Evolutionary conservation across 2,797 vertebrate species (phyloP).

Genomic region (Telmatherina bonti): DNA sequence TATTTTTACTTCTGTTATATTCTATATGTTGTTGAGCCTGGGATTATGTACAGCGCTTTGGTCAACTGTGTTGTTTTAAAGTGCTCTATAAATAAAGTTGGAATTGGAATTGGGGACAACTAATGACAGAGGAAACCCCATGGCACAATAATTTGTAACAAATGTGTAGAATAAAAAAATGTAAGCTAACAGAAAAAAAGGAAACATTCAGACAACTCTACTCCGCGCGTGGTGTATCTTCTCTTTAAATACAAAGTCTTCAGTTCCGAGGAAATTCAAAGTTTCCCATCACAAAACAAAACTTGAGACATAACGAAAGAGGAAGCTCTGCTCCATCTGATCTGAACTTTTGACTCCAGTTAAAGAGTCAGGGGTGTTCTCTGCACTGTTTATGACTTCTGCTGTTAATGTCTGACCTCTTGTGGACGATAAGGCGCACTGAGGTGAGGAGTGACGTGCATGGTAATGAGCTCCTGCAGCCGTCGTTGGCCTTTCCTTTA

Average conservation of each 20-base stretch:
- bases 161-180: background rate
- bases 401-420: slow-evolving; percentile 83
- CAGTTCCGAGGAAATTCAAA: background rate
- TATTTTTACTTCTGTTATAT: no score
- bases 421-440: slow-evolving; percentile 78
- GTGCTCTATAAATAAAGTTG: no score
- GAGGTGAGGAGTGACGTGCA: slow-evolving; percentile 68
- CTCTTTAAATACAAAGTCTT: background rate
- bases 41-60: no score
- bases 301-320: background rate
- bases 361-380: slow-evolving; percentile 5
- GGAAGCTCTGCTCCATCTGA: background rate
- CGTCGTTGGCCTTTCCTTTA: slow-evolving; percentile 10
- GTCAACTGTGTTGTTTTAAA: no score
- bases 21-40: no score
- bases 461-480: slow-evolving; percentile 45
- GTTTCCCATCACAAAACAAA: background rate
- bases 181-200: background rate
- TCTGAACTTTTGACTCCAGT: slow-evolving; percentile 1
- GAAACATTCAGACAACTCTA: background rate
- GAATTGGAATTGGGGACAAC: no score
- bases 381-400: slow-evolving; percentile 63
- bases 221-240: background rate
- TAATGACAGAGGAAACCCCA: no score
- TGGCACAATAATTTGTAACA: background rate